Percentiles rank a stretch among this genome's conserved stretches.
Conservation (phyloP, 2,113 vertebrate genomes). For the Atherinomorus stipes region DNA sequence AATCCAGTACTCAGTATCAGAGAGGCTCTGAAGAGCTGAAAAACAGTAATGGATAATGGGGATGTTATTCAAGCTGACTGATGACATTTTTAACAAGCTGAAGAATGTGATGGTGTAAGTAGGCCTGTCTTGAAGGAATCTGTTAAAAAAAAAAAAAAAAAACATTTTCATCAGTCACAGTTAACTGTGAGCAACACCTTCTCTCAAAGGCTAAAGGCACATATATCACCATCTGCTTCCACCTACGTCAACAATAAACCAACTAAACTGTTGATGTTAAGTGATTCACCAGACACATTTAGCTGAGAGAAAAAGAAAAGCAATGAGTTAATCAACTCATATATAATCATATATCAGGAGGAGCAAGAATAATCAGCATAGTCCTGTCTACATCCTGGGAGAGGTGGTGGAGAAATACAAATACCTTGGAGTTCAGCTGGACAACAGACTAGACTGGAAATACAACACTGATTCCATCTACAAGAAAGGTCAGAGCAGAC, state of each 20-base stretch:
- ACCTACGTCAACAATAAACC: conserved; percentile 12
- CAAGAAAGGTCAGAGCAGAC: too few species aligned
- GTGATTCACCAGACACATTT: conserved; percentile 7
- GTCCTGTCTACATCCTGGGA: too few species aligned
- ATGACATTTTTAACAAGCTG: conserved; percentile 15
- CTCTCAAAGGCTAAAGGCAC: conserved; percentile 15
- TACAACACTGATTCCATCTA: too few species aligned
- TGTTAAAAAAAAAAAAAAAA: neutral
- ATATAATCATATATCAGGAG: too few species aligned
- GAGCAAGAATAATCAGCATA: too few species aligned
- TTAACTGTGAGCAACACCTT: conserved; percentile 20
- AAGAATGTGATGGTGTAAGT: neutral
- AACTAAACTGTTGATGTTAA: neutral
- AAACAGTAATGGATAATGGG: neutral
- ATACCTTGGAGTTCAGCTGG: too few species aligned
- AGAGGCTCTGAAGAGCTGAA: conserved; percentile 18
- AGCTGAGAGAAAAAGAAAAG: neutral
- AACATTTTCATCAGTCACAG: conserved; percentile 10
- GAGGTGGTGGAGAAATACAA: too few species aligned
- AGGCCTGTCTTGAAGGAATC: neutral
- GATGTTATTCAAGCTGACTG: conserved; percentile 7
- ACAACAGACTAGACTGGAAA: too few species aligned
- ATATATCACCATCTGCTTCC: conserved; percentile 32
- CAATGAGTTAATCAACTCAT: too few species aligned
- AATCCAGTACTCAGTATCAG: neutral